Evolutionary conservation across 2,113 vertebrate species (phyloP).

Genomic region (Bambusicola thoracicus): DNA sequence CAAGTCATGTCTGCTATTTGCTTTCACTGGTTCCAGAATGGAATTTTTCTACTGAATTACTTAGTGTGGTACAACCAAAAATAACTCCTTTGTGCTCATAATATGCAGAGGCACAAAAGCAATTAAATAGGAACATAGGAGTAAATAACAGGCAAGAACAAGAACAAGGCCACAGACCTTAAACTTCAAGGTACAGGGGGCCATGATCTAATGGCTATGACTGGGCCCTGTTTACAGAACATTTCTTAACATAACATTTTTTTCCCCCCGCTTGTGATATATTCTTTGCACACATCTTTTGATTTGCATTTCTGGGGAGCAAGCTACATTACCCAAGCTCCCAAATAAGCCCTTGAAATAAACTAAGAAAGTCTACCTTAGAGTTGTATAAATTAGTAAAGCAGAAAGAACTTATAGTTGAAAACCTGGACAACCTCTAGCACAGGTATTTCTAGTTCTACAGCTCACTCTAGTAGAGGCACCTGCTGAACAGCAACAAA

Average conservation of each 20-base stretch:
- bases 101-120: neutral
- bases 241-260: neutral
- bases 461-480: neutral
- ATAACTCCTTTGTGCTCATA: neutral
- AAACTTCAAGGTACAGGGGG: neutral
- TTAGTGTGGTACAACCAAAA: neutral
- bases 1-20: constrained; percentile 44
- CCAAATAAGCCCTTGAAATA: neutral
- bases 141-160: neutral
- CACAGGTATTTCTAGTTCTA: neutral
- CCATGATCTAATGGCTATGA: neutral
- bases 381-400: neutral
- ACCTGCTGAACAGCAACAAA: neutral
- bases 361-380: neutral
- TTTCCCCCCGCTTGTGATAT: neutral
- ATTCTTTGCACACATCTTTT: accelerated
- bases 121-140: neutral
- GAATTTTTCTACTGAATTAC: constrained; percentile 30
- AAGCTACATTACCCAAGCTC: neutral
- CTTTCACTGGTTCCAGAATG: constrained; percentile 17
- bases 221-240: neutral
- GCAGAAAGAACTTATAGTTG: neutral
- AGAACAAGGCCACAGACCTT: neutral
- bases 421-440: neutral
- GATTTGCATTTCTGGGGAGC: neutral